phyloP scores from a whole-genome alignment of 2,797 vertebrate species.

The Aulostomus chinensis region DNA sequence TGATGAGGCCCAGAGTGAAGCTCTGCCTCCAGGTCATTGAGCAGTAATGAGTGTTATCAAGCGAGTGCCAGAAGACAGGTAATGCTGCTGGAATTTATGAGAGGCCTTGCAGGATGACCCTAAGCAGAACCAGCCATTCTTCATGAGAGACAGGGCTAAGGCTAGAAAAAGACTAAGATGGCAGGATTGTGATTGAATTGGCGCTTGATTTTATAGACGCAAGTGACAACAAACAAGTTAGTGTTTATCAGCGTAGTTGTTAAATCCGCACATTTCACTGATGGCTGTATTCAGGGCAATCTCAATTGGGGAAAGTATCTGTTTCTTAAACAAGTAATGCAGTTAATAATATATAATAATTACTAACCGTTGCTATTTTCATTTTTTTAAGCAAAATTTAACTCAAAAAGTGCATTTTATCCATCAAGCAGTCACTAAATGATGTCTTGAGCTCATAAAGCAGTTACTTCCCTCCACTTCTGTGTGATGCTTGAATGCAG shows the following conservation, averaged over 20 bases:
- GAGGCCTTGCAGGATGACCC: slow-evolving; percentile 72
- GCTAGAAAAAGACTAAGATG: slow-evolving; percentile 62
- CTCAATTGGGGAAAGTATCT: slow-evolving; percentile 2
- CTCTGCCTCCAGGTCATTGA: slow-evolving; percentile 67
- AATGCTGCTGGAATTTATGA: slow-evolving; percentile 69
- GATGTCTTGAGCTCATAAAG: no score
- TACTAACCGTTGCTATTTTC: no score
- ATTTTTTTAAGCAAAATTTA: no score
- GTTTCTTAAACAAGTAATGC: slow-evolving; percentile 4
- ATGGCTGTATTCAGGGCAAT: slow-evolving; percentile 47
- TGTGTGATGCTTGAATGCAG: no score
- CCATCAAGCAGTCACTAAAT: no score
- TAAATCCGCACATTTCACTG: slow-evolving; percentile 46
- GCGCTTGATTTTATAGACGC: slow-evolving; percentile 50
- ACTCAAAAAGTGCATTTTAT: no score
- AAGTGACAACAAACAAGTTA: slow-evolving; percentile 41
- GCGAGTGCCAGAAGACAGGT: slow-evolving; percentile 68
- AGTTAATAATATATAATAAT: no score
- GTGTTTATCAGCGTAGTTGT: slow-evolving; percentile 46
- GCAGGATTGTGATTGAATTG: slow-evolving; percentile 63
- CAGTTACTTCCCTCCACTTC: no score
- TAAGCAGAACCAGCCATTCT: slow-evolving; percentile 54
- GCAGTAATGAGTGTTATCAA: slow-evolving; percentile 77
- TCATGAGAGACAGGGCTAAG: slow-evolving; percentile 64
- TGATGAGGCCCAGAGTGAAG: slow-evolving; percentile 59